Evolutionary conservation across 2,888 invertebrate species (phyloP), one percentile per base, ranked within the genome.

Genomic region (Meiosimyza decipiens): DNA sequence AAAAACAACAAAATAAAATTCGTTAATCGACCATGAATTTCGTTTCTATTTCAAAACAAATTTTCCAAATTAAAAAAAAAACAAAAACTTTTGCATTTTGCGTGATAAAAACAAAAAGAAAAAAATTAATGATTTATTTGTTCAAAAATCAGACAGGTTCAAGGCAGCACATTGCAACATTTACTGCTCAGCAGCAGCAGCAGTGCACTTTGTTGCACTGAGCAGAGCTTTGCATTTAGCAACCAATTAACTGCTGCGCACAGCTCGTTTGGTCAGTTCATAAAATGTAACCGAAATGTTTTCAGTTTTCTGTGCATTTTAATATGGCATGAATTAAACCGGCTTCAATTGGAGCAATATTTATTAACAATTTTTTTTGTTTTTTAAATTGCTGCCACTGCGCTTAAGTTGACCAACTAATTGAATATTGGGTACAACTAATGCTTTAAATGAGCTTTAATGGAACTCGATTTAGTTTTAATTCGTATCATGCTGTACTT

Each of bases 111-210:
- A 57, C 11, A 55, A 55, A n/a, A 28, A 28, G 6, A 22, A 57
- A 1, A 28, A 40, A 6, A 40, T 15, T 57, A 11, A 57, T 57
- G 57, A 22, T 12, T 15, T 18, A 57, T 22, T 57, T 57, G 16
- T 28, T 28, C 15, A 16, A 50, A 52, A 47, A 62, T 33, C 33
- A 70, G 54, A 55, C 70, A 70, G 70, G 70, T 70, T 70, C 70
- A 70, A 54, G 70, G 70, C 62, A 22, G 70, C n/a, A n/a, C 70
- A 62, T 60, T 70, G 62, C 52, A 63, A 63, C 22, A 51, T 63
- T 70, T 16, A 67, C 11, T 13, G 28, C 7, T 40, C 13, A 47
- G n/a, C 47, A 15, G 28, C 47, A 15, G 28, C 40, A 62, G 12
- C 62, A 40, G n/a, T 28, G 28, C 62, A 15, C 15, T 62, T 28